Evolutionary conservation across 2,888 invertebrate genomes (phyloP), one percentile per base, ranked within the genome.

Genomic region (Mythimna impura): DNA sequence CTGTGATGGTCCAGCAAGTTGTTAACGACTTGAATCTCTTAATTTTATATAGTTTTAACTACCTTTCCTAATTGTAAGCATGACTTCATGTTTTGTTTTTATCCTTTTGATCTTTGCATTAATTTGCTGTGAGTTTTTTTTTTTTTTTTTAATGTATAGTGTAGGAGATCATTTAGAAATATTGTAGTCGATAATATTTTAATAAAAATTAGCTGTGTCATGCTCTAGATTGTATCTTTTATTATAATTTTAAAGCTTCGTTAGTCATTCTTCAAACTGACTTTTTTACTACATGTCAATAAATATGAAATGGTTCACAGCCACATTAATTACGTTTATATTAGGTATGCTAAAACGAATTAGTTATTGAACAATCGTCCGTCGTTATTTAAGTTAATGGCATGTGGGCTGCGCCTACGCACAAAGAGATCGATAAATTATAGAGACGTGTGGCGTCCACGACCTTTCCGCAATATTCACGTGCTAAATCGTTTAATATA

Each of bases 361-460:
- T 86, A 80, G 83, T 88, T 86, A 85, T 84, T 86, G 87, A 70
- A 80, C 85, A 84, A 83, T 85, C 84, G 82, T 77, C 81, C 74
- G 76, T 83, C 72, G 85, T 86, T 81, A 84, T 86, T 74, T 85
- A 75, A 86, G 81, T 85, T 87, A 89, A 89, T 88, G 83, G 88
- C 85, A 86, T 81, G 93, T 93, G 90, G 93, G 92, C 58, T 91
- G 93, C 92, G 90, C 93, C 93, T 81, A 92, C 93, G 90, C 92
- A 88, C 70, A 67, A 73, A 81, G 76, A 78, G 82, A 81, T 84
- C 87, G 66, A 86, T 93, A 92, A 92, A 93, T 93, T 91, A 89
- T 84, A 79, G 77, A 82, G 85, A 89, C 88, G 85, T 84, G 89
- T 89, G 87, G 87, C 87, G 88, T 88, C 84, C 85, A 86, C 87